Base-by-base conservation (phyloP, 1,140 invertebrate species). In the Phenacoccus solenopsis region DNA sequence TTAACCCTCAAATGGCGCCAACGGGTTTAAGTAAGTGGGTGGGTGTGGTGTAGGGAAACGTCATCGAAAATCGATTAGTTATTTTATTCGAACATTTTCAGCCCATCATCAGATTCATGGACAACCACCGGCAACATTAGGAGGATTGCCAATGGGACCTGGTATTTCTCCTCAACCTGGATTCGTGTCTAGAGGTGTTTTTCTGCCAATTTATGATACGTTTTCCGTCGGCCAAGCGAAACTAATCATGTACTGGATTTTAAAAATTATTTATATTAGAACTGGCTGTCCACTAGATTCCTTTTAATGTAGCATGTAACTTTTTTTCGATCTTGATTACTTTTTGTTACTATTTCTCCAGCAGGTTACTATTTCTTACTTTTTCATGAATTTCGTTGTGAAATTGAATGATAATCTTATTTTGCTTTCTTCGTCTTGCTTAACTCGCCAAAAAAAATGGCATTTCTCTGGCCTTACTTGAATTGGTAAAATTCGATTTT, bases 151-250 rank as follows among this genome's bases (percentile, higher is more conserved):
- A 67, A 83, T 88, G 70, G 87, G 84, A n/a, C 84, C 88, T 32
- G 89, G 88, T 24, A 84, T 92, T 4, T 88, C 88, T 1, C 90
- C 94, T 73, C 93, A 94, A 77, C 87, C 93, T 30, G 94, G 93
- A 7, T 98, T 98, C 80, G 89, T 91, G 76, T 93, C 94, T 75
- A 84, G 94, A 72, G 93, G 93, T 13, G 88, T 95, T 70, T 96
- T 93, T 88, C 82, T 97, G 21, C 93, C 94, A 3, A 81, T 97
- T 24, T 88, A 94, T 68, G 84, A 88, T 21, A 90, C 86, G 25
- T 91, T 92, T 79, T 86, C 89, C n/a, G 88, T 87, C 32, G 93
- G 90, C 27, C 87, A 90, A 75, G 86, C 90, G 0, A 94, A 93
- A 83, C 86, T 91, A 59, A 85, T 88, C 25, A 94, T 93, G 93